These are phyloP conservation scores for Hirtodrosophila alboralis DNA, from an alignment of 2,888 invertebrate genomes.

Conservation along the genomic window DNA sequence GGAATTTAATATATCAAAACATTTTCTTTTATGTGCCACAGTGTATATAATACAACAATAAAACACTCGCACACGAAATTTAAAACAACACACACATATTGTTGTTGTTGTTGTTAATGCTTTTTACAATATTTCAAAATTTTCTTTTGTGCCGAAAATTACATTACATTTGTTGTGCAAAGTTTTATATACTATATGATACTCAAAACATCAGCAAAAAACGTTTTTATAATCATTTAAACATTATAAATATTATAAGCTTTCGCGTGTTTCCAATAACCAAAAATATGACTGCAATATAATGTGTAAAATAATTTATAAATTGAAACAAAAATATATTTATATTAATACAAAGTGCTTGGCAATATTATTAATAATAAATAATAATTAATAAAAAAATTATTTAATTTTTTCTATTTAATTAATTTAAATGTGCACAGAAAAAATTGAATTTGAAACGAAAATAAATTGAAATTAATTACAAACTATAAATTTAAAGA, in stretches of 20 bases:
- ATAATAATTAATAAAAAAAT: too few relatives aligned
- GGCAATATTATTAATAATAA: too few relatives aligned
- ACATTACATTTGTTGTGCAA: constrained; percentile 37
- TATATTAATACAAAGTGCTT: too few relatives aligned
- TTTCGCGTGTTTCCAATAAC: background rate
- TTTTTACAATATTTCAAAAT: constrained; percentile 32
- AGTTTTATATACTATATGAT: constrained; percentile 19
- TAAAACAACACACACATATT: constrained; percentile 6
- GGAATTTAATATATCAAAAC: constrained; percentile 9
- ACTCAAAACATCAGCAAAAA: constrained; percentile 5
- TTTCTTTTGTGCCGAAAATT: constrained; percentile 37
- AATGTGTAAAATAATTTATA: too few relatives aligned
- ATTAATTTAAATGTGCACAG: too few relatives aligned
- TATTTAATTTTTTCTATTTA: too few relatives aligned
- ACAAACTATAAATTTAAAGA: too few relatives aligned
- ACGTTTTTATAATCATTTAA: constrained; percentile 6
- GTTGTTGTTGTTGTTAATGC: constrained; percentile 10
- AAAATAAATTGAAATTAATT: too few relatives aligned
- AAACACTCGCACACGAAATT: constrained; percentile 4
- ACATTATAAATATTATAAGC: background rate
- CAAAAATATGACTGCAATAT: constrained; percentile 1
- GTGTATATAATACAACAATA: constrained; percentile 4
- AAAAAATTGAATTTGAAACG: too few relatives aligned
- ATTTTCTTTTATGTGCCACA: constrained; percentile 16
- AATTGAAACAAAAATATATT: too few relatives aligned